phyloP scores from a whole-genome alignment of 2,113 vertebrate species.

The Ailuropoda melanoleuca region DNA sequence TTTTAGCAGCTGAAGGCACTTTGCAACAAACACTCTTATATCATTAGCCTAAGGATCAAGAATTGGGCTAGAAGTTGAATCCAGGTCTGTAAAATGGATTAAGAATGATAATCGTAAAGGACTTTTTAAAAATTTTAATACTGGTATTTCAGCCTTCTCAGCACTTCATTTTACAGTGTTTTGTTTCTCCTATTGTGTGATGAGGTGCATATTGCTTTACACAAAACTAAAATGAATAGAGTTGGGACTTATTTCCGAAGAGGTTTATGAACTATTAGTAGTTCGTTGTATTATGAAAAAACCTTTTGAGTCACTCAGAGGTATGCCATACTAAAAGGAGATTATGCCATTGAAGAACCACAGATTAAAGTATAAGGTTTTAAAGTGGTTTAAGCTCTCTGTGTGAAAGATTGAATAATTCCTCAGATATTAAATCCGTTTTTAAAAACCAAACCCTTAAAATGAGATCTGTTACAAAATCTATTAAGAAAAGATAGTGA shows the following conservation, averaged over 20 bases:
- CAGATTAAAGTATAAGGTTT: neutral
- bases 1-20: conserved; percentile 43
- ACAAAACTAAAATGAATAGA: conserved; percentile 6
- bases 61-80: conserved; percentile 51
- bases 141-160: neutral
- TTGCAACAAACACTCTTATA: neutral
- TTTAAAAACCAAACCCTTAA: conserved; percentile 25
- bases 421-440: neutral
- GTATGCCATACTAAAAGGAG: neutral
- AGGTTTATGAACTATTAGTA: neutral
- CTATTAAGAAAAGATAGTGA: neutral
- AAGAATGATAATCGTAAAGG: conserved; percentile 28
- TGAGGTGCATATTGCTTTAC: neutral
- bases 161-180: neutral
- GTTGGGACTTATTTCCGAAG: neutral
- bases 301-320: neutral
- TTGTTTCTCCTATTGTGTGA: neutral
- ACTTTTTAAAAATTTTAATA: neutral
- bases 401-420: neutral
- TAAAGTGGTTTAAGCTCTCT: neutral
- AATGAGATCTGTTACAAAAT: neutral
- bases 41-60: conserved; percentile 39
- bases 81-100: conserved; percentile 38
- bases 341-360: neutral
- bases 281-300: neutral